Evolutionary conservation across 2,888 invertebrate genomes (phyloP), one percentile per base, ranked within the genome.

Genomic region (Adelphocoris suturalis): DNA sequence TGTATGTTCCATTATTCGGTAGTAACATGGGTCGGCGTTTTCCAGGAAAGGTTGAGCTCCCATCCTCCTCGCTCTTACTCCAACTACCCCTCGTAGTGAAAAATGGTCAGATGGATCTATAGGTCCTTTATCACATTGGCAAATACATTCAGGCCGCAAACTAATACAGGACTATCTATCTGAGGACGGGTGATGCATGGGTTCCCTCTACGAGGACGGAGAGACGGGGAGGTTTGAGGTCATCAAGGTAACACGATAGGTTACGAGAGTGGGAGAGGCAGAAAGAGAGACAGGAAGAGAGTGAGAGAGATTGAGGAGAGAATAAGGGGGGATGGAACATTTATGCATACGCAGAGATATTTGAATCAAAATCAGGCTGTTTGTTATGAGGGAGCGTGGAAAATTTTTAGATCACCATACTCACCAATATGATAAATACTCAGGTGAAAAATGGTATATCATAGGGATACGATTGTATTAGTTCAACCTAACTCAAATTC

Each of bases 61-160:
- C 27, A 14, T 19, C 61, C n/a, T 4, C 61, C 19, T 68, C 68
- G 7, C 68, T 23, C 57, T 57, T n/a, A n/a, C n/a, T 57, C 16
- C 57, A 14, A 37, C 37, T n/a, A 57, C 57, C 19, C 19, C 23
- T 11, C 68, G 46, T 14, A 78, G 78, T 78, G 78, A 78, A 78
- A 78, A 78, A 78, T 78, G 47, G 78, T 78, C n/a, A 47, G 37
- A 46, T 46, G 78, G 78, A 78, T 78, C 78, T 78, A 78, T 78
- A 19, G 78, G 78, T 78, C 46, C 47, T 78, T 78, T 78, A 78
- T 78, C 78, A 78, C 78, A 78, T 78, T 78, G 78, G 78, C 78
- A 78, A 78, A 78, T 78, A 78, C 78, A 78, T 78, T 78, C 78
- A 78, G 78, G 78, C 78, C 78, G 78, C 78, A 78, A 78, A 78